Base-by-base conservation (phyloP, 1,140 invertebrate species). In the Nasonia giraulti region DNA sequence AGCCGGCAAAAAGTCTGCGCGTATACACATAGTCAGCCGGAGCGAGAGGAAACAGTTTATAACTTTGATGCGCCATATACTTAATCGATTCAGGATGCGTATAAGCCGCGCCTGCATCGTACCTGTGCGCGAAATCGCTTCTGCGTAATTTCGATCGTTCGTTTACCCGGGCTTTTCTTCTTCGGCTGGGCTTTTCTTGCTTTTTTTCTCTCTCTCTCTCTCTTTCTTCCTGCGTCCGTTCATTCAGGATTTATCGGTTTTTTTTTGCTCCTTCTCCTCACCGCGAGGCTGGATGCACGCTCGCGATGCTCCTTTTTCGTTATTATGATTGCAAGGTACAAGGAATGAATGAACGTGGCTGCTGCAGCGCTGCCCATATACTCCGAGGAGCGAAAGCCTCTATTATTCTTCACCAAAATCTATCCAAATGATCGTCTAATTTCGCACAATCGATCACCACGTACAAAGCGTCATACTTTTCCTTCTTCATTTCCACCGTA, bases 111-210 rank as follows among this genome's bases (percentile, higher is more conserved):
- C 40, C 47, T 27, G 27, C 27, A 11, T 31, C 33, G 4, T 31
- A 44, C 74, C 37, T 55, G 27, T 50, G 37, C 74, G 62, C 80
- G 55, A 62, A 82, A 82, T 85, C 84, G 80, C 84, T 85, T 71
- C 80, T 82, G 84, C 84, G 84, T 82, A 81, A 80, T 85, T 82
- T 85, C 80, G 79, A 75, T 81, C 79, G 73, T 73, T 76, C 84
- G 37, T 68, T 77, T 77, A 31, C 81, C 27, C 68, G 79, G 47
- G 69, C 47, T 82, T 82, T 71, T 27, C 23, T 17, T 55, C 73
- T 50, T 47, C 1, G 62, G 62, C 6, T 44, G 40, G 8, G 40
- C 6, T 77, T 47, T 77, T 47, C 75, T 23, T 62, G 1, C 12
- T 55, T n/a, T 47, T 62, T n/a, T 47, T 23, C 5, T 47, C 62